Base-by-base conservation (phyloP, 1,140 invertebrate genomes). In the Euwallacea similis region DNA sequence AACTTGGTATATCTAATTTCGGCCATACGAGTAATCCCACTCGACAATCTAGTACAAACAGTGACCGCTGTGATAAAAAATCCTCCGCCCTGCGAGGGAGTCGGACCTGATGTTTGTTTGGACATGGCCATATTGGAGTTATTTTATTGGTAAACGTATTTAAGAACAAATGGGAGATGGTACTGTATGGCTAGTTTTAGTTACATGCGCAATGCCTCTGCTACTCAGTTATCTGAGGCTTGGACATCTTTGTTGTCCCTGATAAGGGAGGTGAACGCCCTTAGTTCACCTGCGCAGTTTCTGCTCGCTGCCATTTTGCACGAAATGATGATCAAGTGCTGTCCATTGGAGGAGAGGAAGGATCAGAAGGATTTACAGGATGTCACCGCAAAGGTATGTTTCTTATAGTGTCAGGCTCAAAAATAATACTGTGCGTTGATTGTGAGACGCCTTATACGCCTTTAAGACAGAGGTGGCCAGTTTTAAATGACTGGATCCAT, bases 11-110 rank as follows among this genome's bases (percentile, higher is more conserved):
- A 93, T 64, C 84, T 95, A 69, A 89, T 96, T 11, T 89, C 88
- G 63, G 89, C 91, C 9, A 91, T 96, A 63, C 88, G 91, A 76
- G 92, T 94, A 0, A 89, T 96, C 83, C 93, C 93, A 0, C 88
- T 93, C 71, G 93, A 96, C 78, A 92, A 90, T 41, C 85, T 96
- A 66, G 90, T 96, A n/a, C 90, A 93, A 83, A 94, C 91, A 2
- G 86, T 95, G 10, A 90, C 91, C 79, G 88, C 90, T 79, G 92
- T 93, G 47, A 87, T 94, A 43, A 93, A 90, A 81, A 89, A 90
- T 71, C 93, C 91, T 15, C 91, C 91, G 11, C 85, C 88, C 7
- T 90, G 88, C 71, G 86, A 89, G 69, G 86, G 88, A 8, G 82
- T 87, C 0, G 88, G 85, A 46, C 82, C 85, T 21, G 87, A 88